phyloP scores from a whole-genome alignment of 2,888 invertebrate genomes.

The Cosmia trapezina region DNA sequence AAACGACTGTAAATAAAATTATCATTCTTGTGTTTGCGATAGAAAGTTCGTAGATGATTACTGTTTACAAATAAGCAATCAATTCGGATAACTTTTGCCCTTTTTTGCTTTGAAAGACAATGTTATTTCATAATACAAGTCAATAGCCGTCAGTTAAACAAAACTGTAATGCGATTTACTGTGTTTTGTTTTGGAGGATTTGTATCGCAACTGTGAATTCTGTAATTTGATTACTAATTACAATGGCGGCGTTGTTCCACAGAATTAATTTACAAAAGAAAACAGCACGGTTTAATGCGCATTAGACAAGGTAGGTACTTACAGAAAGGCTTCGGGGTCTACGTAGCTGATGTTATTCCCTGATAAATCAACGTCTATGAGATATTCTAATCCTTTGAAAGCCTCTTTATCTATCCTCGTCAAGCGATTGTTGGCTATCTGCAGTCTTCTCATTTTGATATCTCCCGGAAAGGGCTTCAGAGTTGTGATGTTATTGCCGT shows the following conservation, averaged over 20 bases:
- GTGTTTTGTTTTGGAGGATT: constrained; percentile 28
- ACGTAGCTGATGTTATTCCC: constrained; percentile 91
- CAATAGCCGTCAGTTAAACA: constrained; percentile 25
- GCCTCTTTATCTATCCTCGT: constrained; percentile 91
- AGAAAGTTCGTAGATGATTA: constrained; percentile 46
- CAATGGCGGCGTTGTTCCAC: constrained; percentile 19
- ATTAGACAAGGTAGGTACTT: constrained; percentile 75
- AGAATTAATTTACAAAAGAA: constrained; percentile 21
- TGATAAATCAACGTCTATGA: constrained; percentile 93
- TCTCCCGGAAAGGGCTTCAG: constrained; percentile 92
- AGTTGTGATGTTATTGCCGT: constrained; percentile 92
- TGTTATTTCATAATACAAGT: constrained; percentile 32
- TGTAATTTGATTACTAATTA: constrained; percentile 51
- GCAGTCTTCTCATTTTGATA: constrained; percentile 92
- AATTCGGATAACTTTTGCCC: constrained; percentile 14
- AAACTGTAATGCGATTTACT: constrained; percentile 12
- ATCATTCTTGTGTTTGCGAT: constrained; percentile 28
- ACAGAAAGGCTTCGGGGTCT: constrained; percentile 92
- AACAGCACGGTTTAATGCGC: neutral
- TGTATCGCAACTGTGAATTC: constrained; percentile 26
- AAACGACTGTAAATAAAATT: constrained; percentile 31
- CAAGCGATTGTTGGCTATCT: constrained; percentile 92
- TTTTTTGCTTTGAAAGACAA: constrained; percentile 30
- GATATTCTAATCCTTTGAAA: constrained; percentile 92
- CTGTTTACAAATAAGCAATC: constrained; percentile 39